phyloP scores from a whole-genome alignment of 2,797 vertebrate genomes.

The Ataeniobius toweri region DNA sequence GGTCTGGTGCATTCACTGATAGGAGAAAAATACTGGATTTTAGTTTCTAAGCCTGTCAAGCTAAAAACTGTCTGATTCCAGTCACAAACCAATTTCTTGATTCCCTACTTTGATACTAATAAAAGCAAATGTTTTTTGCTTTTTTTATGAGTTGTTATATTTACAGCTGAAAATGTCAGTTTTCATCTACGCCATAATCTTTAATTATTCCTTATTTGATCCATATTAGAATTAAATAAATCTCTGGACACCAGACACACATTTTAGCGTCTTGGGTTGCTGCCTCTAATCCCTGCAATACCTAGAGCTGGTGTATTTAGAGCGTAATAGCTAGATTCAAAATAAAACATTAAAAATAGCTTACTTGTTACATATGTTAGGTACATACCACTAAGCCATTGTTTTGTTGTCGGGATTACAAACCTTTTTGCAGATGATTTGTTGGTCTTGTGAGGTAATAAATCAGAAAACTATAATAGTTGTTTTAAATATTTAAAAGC shows the following conservation, averaged over 20 bases:
- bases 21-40: background rate
- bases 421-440: conserved; percentile 51
- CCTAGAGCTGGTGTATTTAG: conserved; percentile 57
- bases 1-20: background rate
- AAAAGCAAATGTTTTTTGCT: background rate
- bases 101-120: background rate
- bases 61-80: background rate
- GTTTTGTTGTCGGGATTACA: conserved; percentile 52
- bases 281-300: conserved; percentile 37
- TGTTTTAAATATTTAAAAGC: conserved; percentile 80
- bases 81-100: background rate
- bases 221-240: background rate
- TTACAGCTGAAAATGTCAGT: background rate
- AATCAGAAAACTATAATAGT: conserved; percentile 72
- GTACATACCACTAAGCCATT: conserved; percentile 39
- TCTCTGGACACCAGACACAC: too few species aligned
- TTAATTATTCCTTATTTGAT: background rate
- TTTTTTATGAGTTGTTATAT: background rate
- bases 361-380: conserved; percentile 32
- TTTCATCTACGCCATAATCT: background rate
- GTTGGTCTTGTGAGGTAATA: conserved; percentile 62
- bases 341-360: conserved; percentile 12
- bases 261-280: conserved; percentile 23
- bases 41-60: background rate
- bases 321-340: conserved; percentile 47